Evolutionary conservation across 2,797 vertebrate genomes (phyloP).

Genomic region (Amphiprion clarkii): DNA sequence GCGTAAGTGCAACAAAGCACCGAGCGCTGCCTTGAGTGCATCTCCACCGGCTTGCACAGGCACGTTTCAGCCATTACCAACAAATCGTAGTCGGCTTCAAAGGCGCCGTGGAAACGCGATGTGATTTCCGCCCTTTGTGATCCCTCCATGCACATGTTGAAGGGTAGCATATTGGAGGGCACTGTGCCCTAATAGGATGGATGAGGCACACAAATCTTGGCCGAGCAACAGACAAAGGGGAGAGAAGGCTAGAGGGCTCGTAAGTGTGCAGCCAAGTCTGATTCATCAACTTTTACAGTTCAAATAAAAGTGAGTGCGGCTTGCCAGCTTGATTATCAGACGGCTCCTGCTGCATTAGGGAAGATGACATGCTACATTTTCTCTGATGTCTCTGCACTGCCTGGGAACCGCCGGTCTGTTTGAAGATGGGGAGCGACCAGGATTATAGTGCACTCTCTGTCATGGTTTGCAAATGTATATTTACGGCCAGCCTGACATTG

Average conservation of each 20-base stretch:
- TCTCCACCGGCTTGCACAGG: neutral
- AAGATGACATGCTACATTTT: constrained; percentile 69
- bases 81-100: neutral
- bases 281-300: constrained; percentile 81
- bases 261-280: constrained; percentile 70
- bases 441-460: constrained; percentile 45
- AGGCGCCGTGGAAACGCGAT: neutral
- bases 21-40: neutral
- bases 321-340: constrained; percentile 79
- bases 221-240: constrained; percentile 55
- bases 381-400: constrained; percentile 60
- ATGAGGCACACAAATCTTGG: constrained; percentile 63
- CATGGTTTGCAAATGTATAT: constrained; percentile 38
- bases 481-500: constrained; percentile 31
- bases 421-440: constrained; percentile 21
- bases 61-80: neutral
- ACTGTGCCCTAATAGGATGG: constrained; percentile 59
- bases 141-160: constrained; percentile 41
- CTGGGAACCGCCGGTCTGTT: constrained; percentile 22
- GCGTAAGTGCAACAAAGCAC: neutral
- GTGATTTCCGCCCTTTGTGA: constrained; percentile 48
- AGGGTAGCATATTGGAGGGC: constrained; percentile 59
- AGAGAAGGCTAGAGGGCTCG: constrained; percentile 44
- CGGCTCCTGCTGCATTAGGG: constrained; percentile 70
- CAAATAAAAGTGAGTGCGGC: constrained; percentile 72